These are phyloP conservation scores for Diplazon laetatorius DNA, from an alignment of 2,888 invertebrate species.

Conservation along the genomic window DNA sequence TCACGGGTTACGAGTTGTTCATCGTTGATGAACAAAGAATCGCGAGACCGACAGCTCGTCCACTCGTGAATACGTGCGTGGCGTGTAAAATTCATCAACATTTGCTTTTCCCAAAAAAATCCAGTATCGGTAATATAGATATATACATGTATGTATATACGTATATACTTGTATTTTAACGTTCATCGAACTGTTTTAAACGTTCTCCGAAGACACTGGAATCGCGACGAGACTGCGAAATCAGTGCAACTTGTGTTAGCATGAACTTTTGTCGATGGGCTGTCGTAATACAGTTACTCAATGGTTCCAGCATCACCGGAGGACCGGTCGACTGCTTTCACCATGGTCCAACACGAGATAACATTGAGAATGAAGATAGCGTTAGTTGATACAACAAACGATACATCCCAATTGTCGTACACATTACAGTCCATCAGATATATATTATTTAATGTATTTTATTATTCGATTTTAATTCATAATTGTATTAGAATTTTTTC, in stretches of 20 bases:
- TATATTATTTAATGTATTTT: no score
- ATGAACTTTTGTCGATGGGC: not conserved
- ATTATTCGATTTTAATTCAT: no score
- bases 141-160: no score
- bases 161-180: slow-evolving; percentile 15
- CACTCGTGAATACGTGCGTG: slow-evolving; percentile 50
- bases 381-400: no score
- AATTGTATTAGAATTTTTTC: no score
- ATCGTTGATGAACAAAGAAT: slow-evolving; percentile 48
- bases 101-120: slow-evolving; percentile 47
- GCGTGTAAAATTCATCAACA: slow-evolving; percentile 46
- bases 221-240: slow-evolving; percentile 9
- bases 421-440: no score
- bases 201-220: not conserved
- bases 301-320: no score
- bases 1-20: slow-evolving; percentile 45
- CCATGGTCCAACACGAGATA: no score
- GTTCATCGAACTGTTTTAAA: slow-evolving; percentile 51
- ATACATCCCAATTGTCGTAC: no score
- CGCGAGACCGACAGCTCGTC: slow-evolving; percentile 1
- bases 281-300: no score
- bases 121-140: not conserved
- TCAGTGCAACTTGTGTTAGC: slow-evolving; percentile 31
- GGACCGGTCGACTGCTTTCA: no score
- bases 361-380: no score